Evolutionary conservation across 2,797 vertebrate genomes (phyloP), one percentile per base, ranked within the genome.

Genomic region (Myoxocephalus aenaeus): DNA sequence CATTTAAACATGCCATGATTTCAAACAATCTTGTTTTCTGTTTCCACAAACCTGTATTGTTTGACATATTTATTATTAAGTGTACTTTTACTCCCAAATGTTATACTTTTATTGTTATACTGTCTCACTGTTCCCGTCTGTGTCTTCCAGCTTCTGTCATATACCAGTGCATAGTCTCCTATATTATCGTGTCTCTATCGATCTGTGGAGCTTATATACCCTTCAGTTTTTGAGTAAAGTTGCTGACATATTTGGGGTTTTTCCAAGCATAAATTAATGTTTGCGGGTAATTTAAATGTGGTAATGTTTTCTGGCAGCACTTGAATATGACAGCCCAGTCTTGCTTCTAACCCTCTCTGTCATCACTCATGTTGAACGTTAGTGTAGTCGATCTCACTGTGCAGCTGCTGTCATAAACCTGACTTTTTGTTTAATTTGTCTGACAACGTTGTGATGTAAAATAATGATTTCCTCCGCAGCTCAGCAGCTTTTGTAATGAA

Each of bases 1-100:
- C 95, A 94, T 93, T 83, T 86, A 72, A 87, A 88, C 71, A 85
- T 80, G 81, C 82, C 82, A 86, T 83, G 7, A 71, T 88, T 91
- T 91, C 70, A 77, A 59, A 91, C 85, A 77, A 81, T 82, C 71
- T 79, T 29, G 25, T 29, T 22, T 59, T 75, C 25, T 46, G 12
- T 62, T 59, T n/a, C 20, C 73, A 84, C 66, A 77, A 82, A 67
- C 78, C 71, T 90, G 77, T 90, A 80, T 90, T 72, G 86, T 94
- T 87, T 88, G 68, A 62, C 84, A 82, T 95, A 94, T 95, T 95
- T 95, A 95, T 96, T 93, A 68, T 86, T 88, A 76, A 65, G 81
- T 92, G 86, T 92, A 84, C 88, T 92, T 94, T 92, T 91, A 90
- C 80, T 93, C 86, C 89, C 87, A 93, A 90, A 94, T 88, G 72